Percentiles rank a stretch among this genome's conserved stretches.
These are phyloP conservation scores for Xenopus borealis DNA, from an alignment of 2,113 vertebrate species.

Conservation along the genomic window DNA sequence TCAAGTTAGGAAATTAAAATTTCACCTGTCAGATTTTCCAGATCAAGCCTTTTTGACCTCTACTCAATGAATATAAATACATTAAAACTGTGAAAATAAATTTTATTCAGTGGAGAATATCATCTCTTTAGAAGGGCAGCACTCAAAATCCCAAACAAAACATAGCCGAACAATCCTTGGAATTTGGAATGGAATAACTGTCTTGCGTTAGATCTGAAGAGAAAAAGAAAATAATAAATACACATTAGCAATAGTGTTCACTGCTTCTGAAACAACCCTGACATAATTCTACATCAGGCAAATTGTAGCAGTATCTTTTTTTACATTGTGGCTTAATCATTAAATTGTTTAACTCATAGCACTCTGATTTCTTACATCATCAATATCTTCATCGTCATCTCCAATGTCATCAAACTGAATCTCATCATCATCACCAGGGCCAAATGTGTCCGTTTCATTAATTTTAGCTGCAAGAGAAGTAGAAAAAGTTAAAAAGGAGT, in stretches of 20 bases:
- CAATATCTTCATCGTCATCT: slow-evolving; percentile 95
- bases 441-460: slow-evolving; percentile 96
- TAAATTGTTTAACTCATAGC: too few relatives aligned
- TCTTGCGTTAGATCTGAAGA: slow-evolving; percentile 70
- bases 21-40: slow-evolving; percentile 49
- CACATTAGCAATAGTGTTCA: not conserved
- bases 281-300: too few relatives aligned
- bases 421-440: slow-evolving; percentile 94
- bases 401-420: slow-evolving; percentile 98
- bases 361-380: slow-evolving; percentile 81
- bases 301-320: too few relatives aligned
- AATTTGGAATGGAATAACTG: slow-evolving; percentile 67
- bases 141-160: slow-evolving; percentile 55
- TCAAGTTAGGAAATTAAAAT: slow-evolving; percentile 51
- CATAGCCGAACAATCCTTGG: slow-evolving; percentile 59
- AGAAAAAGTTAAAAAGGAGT: slow-evolving; percentile 20
- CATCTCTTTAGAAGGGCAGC: slow-evolving; percentile 59
- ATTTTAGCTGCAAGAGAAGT: slow-evolving; percentile 82
- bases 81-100: slow-evolving; percentile 66
- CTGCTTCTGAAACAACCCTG: too few relatives aligned
- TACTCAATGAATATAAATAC: slow-evolving; percentile 69
- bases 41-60: slow-evolving; percentile 62
- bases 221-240: not conserved
- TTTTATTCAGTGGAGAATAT: slow-evolving; percentile 55
- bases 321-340: too few relatives aligned